Evolutionary conservation across 2,797 vertebrate species (phyloP), one percentile per base, ranked within the genome.

Genomic region (Sandelia bainsii): DNA sequence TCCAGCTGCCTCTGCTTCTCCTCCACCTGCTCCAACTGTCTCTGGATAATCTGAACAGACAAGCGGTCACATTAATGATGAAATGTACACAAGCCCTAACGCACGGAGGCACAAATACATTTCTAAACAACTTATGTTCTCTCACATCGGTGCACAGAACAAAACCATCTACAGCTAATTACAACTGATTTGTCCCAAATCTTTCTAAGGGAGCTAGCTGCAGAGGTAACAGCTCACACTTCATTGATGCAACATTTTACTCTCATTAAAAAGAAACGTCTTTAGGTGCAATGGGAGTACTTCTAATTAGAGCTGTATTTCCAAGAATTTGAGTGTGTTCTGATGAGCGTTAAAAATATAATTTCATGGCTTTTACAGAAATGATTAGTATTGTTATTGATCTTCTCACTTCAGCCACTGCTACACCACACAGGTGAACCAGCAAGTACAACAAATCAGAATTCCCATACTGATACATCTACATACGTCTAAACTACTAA

Each of bases 11-110:
- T 93, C 94, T 99, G 98, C 88, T 98, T 99, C 91, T 99, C 98
- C 85, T 99, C 98, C 90, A 99, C 98, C 91, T 99, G 98, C 83
- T 99, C 98, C 91, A 99, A 85, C 89, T 99, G 98, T n/a, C 98
- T 94, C 90, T 99, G 98, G 92, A 99, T 99, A 71, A 99, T 99
- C 98, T 99, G 82, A 62, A 11, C 32, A 34, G 51, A 75, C 50
- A 48, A 66, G 53, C 9, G n/a, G 62, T 46, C 34, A 5, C 67
- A 56, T 13, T n/a, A 62, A 49, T 69, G 62, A 54, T 27, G 29
- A 50, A 34, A n/a, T 14, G 45, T 58, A 56, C 34, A 37, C 19
- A 61, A 17, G 29, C 58, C 8, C 5, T 27, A n/a, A 59, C 23
- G 39, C 54, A 58, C 53, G 25, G 23, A 20, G 17, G 37, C 17